Evolutionary conservation across 2,888 invertebrate species (phyloP).

Genomic region (Ophraella communa): DNA sequence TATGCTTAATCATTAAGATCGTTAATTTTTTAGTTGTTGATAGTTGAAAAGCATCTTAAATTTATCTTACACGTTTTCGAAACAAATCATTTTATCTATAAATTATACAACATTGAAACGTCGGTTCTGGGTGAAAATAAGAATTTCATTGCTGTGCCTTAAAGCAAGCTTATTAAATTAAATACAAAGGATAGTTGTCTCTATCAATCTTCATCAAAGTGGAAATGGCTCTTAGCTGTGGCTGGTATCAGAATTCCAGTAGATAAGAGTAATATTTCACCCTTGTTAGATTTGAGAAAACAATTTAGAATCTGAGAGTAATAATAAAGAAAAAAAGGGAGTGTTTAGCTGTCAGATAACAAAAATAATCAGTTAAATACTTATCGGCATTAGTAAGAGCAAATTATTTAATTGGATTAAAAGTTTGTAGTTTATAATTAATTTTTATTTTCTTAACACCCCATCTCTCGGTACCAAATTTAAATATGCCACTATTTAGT

Average conservation of each 20-base stretch:
- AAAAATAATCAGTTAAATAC: not conserved
- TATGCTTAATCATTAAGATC: too few relatives aligned
- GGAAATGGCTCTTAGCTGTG: not conserved
- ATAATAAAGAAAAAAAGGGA: not conserved
- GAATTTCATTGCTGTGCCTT: not conserved
- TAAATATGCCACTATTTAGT: too few relatives aligned
- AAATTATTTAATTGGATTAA: too few relatives aligned
- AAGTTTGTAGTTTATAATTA: too few relatives aligned
- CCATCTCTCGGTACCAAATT: too few relatives aligned
- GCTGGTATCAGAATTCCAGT: not conserved
- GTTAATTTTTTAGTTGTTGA: too few relatives aligned
- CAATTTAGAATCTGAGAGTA: not conserved
- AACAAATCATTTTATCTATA: too few relatives aligned
- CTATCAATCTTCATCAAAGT: slow-evolving; percentile 4
- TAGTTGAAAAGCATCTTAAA: too few relatives aligned
- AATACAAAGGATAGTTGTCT: slow-evolving; percentile 1
- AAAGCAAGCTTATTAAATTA: not conserved
- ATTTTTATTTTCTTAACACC: too few relatives aligned
- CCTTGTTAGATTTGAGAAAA: not conserved
- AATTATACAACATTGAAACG: too few relatives aligned
- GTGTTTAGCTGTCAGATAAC: not conserved
- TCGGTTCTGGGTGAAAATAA: not conserved
- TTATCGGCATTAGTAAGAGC: too few relatives aligned
- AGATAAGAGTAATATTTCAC: not conserved
- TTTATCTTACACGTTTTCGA: too few relatives aligned